These are phyloP conservation scores for Cnemophilus loriae DNA, from an alignment of 2,113 vertebrate species.

Conservation along the genomic window DNA sequence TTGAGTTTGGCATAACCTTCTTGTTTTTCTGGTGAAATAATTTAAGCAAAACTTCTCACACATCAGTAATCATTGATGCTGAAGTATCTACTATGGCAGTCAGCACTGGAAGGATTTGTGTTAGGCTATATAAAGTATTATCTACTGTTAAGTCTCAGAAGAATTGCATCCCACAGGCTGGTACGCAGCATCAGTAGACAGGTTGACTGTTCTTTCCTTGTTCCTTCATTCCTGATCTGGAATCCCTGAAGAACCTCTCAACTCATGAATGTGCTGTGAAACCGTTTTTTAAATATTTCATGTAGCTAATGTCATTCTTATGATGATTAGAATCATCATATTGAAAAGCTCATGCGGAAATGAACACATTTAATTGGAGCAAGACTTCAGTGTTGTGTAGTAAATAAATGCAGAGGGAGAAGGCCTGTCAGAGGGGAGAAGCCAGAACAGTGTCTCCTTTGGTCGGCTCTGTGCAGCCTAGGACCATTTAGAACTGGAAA, in stretches of 20 bases:
- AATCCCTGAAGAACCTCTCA: neutral
- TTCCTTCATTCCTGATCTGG: neutral
- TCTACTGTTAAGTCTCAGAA: neutral
- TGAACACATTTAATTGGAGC: neutral
- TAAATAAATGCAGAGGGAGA: neutral
- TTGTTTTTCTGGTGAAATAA: neutral
- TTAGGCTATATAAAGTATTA: neutral
- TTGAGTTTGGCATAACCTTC: neutral
- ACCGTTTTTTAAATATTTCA: neutral
- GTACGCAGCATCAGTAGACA: neutral
- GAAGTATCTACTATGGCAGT: neutral
- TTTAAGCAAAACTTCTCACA: neutral
- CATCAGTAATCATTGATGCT: neutral
- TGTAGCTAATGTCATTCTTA: neutral
- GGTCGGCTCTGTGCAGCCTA: neutral
- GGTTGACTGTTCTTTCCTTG: neutral
- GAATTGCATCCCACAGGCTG: neutral
- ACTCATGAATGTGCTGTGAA: neutral
- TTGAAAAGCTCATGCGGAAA: neutral
- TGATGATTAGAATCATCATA: neutral
- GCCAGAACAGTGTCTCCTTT: neutral
- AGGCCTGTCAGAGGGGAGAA: neutral
- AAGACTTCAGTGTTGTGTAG: neutral
- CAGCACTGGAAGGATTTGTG: neutral
- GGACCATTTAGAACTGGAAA: neutral